A percentile compares a stretch with the other conserved stretches of the same genome.
Conservation (phyloP, 1,140 invertebrate genomes). For the Aphis gossypii region DNA sequence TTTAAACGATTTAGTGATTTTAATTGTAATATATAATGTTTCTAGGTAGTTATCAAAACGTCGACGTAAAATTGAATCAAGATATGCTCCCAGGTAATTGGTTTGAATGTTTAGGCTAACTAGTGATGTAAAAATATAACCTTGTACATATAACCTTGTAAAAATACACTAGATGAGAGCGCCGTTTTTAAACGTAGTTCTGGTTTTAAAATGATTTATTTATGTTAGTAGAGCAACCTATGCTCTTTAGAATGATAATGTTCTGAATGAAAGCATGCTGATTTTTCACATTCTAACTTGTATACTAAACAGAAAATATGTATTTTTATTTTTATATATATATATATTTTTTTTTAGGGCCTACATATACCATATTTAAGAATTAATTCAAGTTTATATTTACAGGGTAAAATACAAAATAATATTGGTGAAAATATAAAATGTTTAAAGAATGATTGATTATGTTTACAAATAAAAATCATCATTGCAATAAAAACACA, state of each 20-base stretch:
- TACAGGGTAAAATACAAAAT: not conserved
- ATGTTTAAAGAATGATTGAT: not conserved
- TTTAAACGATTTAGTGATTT: not conserved
- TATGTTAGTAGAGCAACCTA: slow-evolving; percentile 9
- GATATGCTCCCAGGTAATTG: slow-evolving; percentile 50
- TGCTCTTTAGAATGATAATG: not conserved
- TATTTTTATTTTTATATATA: not conserved
- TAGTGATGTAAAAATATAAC: slow-evolving; percentile 36
- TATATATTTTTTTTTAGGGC: not conserved
- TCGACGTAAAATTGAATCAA: slow-evolving; percentile 33
- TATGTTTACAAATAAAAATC: not conserved
- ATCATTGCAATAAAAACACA: not conserved
- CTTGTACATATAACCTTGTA: slow-evolving; percentile 45
- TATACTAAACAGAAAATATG: not conserved
- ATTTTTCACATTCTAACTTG: not conserved
- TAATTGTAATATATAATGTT: slow-evolving; percentile 52
- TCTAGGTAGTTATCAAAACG: slow-evolving; percentile 57
- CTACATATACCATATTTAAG: not conserved
- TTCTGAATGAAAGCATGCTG: slow-evolving; percentile 37
- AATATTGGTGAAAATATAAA: not conserved
- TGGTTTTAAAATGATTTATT: not conserved
- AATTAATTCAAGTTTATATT: not conserved
- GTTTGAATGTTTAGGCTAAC: slow-evolving; percentile 51
- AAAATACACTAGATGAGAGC: not conserved
- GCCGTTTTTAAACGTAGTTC: slow-evolving; percentile 26